These are phyloP conservation scores for Tillus elongatus DNA, from an alignment of 2,888 invertebrate genomes.

Conservation along the genomic window DNA sequence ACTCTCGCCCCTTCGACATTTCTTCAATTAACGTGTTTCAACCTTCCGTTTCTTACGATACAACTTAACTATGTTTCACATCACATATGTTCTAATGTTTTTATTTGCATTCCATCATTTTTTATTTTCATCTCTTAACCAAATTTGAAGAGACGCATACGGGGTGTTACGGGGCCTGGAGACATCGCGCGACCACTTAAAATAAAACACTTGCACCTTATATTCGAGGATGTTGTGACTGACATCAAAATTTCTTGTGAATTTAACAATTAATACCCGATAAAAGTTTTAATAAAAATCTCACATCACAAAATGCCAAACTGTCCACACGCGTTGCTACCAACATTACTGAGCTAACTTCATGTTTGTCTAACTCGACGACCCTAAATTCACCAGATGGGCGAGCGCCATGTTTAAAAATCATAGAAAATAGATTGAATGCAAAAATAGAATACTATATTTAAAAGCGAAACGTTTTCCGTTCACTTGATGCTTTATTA, in stretches of 20 bases:
- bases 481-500: too few relatives aligned
- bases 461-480: too few relatives aligned
- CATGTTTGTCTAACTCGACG: too few relatives aligned
- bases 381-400: too few relatives aligned
- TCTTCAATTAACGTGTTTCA: conserved; percentile 20
- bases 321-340: conserved; percentile 44
- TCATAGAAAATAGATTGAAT: too few relatives aligned
- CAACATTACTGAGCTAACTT: conserved; percentile 28
- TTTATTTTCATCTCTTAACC: conserved; percentile 44
- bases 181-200: conserved; percentile 33
- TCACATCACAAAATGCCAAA: conserved; percentile 45
- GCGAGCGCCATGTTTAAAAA: too few relatives aligned
- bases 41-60: conserved; percentile 33
- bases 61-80: conserved; percentile 39
- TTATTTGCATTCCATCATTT: conserved; percentile 44
- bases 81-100: conserved; percentile 45
- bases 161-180: conserved; percentile 30
- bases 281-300: conserved; percentile 42
- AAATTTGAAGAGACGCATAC: conserved; percentile 40
- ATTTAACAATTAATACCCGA: conserved; percentile 37
- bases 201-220: conserved; percentile 30
- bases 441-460: too few relatives aligned
- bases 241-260: conserved; percentile 34
- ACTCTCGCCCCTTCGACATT: conserved; percentile 28
- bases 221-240: conserved; percentile 29